These are phyloP conservation scores for Cacatua alba DNA, from an alignment of 2,113 vertebrate genomes.

Conservation along the genomic window DNA sequence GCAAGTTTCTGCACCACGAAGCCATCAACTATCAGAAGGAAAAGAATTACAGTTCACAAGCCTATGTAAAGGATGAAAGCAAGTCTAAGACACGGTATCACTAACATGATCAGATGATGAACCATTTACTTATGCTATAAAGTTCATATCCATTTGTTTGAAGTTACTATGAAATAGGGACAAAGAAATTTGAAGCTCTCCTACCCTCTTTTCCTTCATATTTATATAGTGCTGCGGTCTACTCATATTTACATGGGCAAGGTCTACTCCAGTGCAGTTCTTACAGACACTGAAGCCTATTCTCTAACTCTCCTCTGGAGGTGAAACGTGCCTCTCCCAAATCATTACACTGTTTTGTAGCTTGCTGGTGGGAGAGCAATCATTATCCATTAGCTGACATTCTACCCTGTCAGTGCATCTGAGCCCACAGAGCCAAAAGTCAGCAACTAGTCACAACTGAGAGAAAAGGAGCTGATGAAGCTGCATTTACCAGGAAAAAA, in stretches of 20 bases:
- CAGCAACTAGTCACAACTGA: not conserved
- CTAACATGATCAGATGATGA: not conserved
- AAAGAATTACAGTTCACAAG: not conserved
- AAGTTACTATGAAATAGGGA: not conserved
- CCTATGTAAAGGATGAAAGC: not conserved
- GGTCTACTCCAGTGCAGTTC: not conserved
- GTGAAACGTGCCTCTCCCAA: not conserved
- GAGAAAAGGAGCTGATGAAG: not conserved
- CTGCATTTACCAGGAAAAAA: not conserved
- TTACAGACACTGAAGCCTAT: not conserved
- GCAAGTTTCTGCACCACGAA: not conserved
- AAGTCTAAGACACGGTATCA: not conserved
- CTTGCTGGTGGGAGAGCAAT: not conserved
- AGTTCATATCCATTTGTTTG: not conserved
- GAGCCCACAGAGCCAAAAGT: not conserved
- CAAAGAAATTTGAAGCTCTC: not conserved
- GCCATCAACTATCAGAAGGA: not conserved
- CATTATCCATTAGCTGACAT: not conserved
- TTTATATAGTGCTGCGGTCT: not conserved
- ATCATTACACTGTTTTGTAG: not conserved
- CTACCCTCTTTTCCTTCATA: not conserved
- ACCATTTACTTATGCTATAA: not conserved
- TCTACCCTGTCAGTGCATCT: not conserved
- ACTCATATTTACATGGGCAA: not conserved
- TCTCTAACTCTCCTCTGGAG: not conserved